A percentile compares a stretch with the other conserved stretches of the same genome.
These are phyloP conservation scores for Trachelipus rathkii DNA, from an alignment of 1,140 invertebrate genomes.

Conservation along the genomic window DNA sequence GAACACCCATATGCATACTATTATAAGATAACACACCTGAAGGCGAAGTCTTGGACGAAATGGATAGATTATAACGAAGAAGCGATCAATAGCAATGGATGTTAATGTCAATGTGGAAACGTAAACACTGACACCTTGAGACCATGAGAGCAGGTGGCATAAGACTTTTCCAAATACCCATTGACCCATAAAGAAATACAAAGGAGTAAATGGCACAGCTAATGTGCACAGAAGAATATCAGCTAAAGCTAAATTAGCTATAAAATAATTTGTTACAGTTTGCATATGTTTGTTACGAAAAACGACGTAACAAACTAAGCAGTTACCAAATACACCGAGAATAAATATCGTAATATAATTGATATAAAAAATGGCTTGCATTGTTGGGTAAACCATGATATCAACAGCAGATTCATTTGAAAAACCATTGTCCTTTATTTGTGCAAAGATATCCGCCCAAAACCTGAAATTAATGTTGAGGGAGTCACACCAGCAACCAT, in stretches of 20 bases:
- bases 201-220: constrained; percentile 89
- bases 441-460: too few relatives aligned
- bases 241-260: constrained; percentile 91
- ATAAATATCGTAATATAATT: constrained; percentile 82
- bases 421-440: background rate
- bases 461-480: too few relatives aligned
- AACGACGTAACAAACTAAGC: constrained; percentile 88
- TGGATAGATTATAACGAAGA: constrained; percentile 94
- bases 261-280: constrained; percentile 96
- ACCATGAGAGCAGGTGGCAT: constrained; percentile 86
- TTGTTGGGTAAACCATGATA: constrained; percentile 8
- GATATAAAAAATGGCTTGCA: constrained; percentile 71
- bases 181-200: constrained; percentile 80
- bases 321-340: constrained; percentile 86
- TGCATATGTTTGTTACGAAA: constrained; percentile 89
- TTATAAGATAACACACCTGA: constrained; percentile 73
- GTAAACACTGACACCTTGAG: constrained; percentile 88
- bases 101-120: constrained; percentile 93
- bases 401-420: background rate
- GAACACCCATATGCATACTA: constrained; percentile 84
- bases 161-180: constrained; percentile 85
- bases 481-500: too few relatives aligned
- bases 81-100: constrained; percentile 93
- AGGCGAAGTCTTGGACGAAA: constrained; percentile 87
- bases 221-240: constrained; percentile 89